Percentiles rank a stretch among this genome's conserved stretches.
Conservation (phyloP, 2,113 vertebrate species). For the Dasypus novemcinctus region DNA sequence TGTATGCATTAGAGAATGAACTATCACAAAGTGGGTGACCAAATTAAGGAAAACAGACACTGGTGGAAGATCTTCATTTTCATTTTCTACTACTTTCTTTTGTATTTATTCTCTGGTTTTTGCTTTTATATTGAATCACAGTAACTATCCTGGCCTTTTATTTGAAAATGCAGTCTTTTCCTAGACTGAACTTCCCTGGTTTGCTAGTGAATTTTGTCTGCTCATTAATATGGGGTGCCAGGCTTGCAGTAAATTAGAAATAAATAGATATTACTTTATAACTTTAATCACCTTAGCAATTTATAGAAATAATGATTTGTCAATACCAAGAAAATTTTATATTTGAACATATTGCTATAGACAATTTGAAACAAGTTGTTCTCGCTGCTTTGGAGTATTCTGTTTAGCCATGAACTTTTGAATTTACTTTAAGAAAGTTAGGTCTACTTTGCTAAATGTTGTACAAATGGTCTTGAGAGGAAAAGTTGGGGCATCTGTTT, state of each 20-base stretch:
- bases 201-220: background rate
- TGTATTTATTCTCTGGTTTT: background rate
- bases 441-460: background rate
- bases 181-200: background rate
- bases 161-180: background rate
- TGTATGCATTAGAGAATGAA: background rate
- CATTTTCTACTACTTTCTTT: background rate
- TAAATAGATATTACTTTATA: background rate
- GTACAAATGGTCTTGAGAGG: conserved; percentile 22
- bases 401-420: conserved; percentile 23
- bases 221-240: background rate
- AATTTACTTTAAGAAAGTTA: conserved; percentile 30
- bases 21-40: background rate
- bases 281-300: background rate
- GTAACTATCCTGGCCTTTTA: background rate
- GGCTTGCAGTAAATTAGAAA: conserved; percentile 20
- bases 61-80: background rate
- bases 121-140: background rate
- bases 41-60: background rate
- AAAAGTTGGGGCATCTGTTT: conserved; percentile 21
- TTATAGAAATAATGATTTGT: background rate
- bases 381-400: background rate
- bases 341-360: conserved; percentile 9
- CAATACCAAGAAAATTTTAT: background rate
- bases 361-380: background rate